These are phyloP conservation scores for Gambusia affinis DNA, from an alignment of 2,113 vertebrate species.

Conservation along the genomic window DNA sequence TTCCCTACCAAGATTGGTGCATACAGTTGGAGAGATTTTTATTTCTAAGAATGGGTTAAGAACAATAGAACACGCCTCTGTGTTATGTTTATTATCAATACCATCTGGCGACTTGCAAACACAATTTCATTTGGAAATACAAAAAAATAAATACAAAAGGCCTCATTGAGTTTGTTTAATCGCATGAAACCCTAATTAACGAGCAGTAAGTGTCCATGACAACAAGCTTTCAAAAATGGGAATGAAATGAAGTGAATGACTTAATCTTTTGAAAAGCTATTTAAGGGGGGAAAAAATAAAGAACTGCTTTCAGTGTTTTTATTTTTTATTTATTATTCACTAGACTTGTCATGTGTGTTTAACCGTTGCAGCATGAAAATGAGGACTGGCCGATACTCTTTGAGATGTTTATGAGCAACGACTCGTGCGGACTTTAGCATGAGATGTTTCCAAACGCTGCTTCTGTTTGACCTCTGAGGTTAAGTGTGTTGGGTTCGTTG, in stretches of 20 bases:
- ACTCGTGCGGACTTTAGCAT: conserved; percentile 19
- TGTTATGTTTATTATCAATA: conserved; percentile 54
- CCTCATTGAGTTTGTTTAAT: conserved; percentile 41
- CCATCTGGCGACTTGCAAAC: conserved; percentile 61
- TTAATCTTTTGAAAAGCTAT: conserved; percentile 57
- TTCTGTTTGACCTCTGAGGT: neutral
- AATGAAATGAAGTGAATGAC: conserved; percentile 55
- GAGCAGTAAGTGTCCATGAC: conserved; percentile 44
- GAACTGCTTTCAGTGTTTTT: conserved; percentile 18
- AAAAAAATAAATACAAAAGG: neutral
- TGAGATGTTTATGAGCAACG: conserved; percentile 11
- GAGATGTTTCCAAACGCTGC: conserved; percentile 16
- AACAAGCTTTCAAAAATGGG: conserved; percentile 49
- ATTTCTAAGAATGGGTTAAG: neutral
- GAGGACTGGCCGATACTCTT: neutral
- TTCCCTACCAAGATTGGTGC: conserved; percentile 30
- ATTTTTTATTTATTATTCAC: neutral
- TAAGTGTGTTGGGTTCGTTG: neutral
- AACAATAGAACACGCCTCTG: conserved; percentile 40
- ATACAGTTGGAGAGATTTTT: neutral
- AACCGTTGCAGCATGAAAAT: neutral
- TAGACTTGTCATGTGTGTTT: neutral
- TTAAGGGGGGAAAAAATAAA: conserved; percentile 17
- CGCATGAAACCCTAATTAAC: conserved; percentile 61
- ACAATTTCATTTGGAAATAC: conserved; percentile 15